Percentiles rank a stretch among this genome's conserved stretches.
Conservation (phyloP, 2,797 vertebrate species). For the Crypturellus tataupa region DNA sequence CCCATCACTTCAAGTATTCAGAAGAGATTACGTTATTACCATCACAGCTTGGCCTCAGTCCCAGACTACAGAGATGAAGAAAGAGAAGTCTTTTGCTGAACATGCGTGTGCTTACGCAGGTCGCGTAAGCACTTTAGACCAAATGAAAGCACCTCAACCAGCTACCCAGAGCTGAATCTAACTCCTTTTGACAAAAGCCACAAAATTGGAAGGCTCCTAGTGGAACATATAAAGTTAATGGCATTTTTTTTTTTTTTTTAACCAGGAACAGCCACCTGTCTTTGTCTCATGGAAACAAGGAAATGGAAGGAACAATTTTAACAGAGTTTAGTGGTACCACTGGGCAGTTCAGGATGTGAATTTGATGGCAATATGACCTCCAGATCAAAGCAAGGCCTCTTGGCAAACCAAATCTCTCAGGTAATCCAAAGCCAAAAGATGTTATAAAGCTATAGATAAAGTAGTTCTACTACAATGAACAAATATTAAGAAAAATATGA, state of each 20-base stretch:
- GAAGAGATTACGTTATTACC: constrained; percentile 72
- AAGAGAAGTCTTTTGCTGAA: constrained; percentile 62
- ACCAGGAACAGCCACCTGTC: not conserved
- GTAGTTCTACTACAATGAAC: not conserved
- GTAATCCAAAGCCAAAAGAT: not conserved
- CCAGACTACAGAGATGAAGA: constrained; percentile 67
- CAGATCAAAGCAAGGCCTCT: not conserved
- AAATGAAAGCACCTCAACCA: constrained; percentile 59
- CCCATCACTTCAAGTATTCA: constrained; percentile 71
- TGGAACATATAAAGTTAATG: not conserved
- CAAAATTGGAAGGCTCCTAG: not conserved
- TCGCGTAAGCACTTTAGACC: not conserved
- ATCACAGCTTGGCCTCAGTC: constrained; percentile 68
- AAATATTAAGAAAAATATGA: not conserved
- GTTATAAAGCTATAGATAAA: not conserved
- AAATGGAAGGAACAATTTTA: not conserved
- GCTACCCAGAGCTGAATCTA: not conserved
- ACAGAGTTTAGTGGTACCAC: not conserved
- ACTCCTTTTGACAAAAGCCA: constrained; percentile 23
- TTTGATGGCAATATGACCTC: not conserved
- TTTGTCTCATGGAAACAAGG: not conserved
- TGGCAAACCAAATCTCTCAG: not conserved
- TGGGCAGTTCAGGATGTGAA: not conserved
- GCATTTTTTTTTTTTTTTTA: fast-evolving
- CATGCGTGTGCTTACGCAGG: not conserved